phyloP scores from a whole-genome alignment of 2,888 invertebrate species.

The Unio delphinus region DNA sequence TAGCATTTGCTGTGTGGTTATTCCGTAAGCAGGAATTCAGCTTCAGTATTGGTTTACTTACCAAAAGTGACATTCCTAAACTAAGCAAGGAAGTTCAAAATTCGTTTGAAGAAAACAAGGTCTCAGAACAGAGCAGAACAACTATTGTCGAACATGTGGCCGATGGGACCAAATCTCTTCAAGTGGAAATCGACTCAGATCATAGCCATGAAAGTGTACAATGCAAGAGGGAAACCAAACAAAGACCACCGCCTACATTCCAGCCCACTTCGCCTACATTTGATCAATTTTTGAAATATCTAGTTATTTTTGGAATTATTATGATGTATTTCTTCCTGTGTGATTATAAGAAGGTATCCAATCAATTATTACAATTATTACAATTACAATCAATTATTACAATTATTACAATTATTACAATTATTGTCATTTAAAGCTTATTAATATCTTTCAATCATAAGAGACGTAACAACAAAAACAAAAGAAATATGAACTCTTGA shows the following conservation, averaged over 20 bases:
- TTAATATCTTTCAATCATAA: background rate
- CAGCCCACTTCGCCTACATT: slow-evolving; percentile 24
- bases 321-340: slow-evolving; percentile 52
- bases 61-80: no score
- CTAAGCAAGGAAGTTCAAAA: no score
- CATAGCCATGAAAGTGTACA: background rate
- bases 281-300: slow-evolving; percentile 32
- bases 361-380: background rate
- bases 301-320: slow-evolving; percentile 42
- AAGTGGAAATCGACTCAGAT: background rate
- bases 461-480: no score
- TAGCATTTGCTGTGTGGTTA: slow-evolving; percentile 20
- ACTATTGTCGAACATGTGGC: background rate
- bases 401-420: no score
- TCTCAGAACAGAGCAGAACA: background rate
- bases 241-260: background rate
- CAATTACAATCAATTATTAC: background rate
- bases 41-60: background rate
- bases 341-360: slow-evolving; percentile 56
- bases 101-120: background rate
- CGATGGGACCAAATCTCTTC: background rate
- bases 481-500: no score
- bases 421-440: background rate
- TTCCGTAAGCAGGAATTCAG: slow-evolving; percentile 4
- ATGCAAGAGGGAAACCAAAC: no score